phyloP scores from a whole-genome alignment of 2,888 invertebrate genomes.

The Lamellibrachia satsuma region DNA sequence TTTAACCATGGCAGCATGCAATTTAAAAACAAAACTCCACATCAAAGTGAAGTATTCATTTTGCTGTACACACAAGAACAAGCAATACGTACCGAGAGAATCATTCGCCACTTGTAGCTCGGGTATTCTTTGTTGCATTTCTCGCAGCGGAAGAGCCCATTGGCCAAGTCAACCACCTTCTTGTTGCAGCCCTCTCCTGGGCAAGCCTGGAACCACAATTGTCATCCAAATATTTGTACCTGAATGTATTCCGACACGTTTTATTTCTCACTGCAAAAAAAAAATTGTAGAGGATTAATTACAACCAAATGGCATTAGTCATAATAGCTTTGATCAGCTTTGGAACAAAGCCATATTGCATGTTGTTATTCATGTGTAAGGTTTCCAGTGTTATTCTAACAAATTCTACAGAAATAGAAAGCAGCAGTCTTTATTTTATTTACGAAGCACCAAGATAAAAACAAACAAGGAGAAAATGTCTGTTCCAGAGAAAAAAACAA shows the following conservation, averaged over 20 bases:
- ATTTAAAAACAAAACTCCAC: not conserved
- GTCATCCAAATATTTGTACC: not conserved
- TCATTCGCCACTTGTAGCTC: conserved; percentile 85
- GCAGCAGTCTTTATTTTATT: not conserved
- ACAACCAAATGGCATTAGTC: not conserved
- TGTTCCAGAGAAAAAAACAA: conserved; percentile 17
- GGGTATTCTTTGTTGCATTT: conserved; percentile 88
- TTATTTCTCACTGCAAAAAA: not conserved
- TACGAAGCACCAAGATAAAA: not conserved
- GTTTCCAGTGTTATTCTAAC: not conserved
- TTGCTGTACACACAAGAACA: not conserved
- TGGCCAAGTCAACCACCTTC: conserved; percentile 88
- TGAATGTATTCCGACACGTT: not conserved
- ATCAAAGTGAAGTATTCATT: not conserved
- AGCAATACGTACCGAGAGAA: conserved; percentile 76
- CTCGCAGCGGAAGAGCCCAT: conserved; percentile 91
- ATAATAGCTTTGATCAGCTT: not conserved
- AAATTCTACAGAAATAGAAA: not conserved
- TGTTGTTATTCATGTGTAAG: not conserved
- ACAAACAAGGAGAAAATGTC: not conserved
- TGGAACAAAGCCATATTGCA: not conserved
- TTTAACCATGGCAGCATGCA: not conserved
- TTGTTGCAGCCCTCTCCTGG: conserved; percentile 91
- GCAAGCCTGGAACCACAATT: conserved; percentile 73
- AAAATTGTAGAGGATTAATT: not conserved